A percentile compares a stretch with the other conserved stretches of the same genome.
Evolutionary conservation across 1,140 invertebrate genomes (phyloP).

Genomic region (Plodia interpunctella): DNA sequence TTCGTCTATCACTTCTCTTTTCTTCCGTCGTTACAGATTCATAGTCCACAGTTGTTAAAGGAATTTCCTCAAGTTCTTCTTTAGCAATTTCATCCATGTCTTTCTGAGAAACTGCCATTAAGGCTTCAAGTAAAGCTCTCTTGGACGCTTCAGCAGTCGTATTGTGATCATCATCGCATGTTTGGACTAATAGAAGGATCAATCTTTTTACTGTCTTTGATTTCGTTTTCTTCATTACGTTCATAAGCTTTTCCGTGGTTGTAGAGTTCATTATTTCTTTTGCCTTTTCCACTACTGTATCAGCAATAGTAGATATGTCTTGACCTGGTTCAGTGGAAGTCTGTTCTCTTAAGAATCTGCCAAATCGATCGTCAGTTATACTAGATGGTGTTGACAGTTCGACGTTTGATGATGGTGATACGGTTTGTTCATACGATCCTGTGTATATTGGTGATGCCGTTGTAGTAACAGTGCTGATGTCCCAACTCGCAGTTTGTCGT

Average conservation of each 20-base stretch:
- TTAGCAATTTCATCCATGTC: slow-evolving; percentile 73
- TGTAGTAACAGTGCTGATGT: slow-evolving; percentile 24
- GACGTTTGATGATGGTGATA: slow-evolving; percentile 42
- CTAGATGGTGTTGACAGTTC: slow-evolving; percentile 37
- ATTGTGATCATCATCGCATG: slow-evolving; percentile 84
- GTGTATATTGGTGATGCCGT: slow-evolving; percentile 26
- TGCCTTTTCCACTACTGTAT: slow-evolving; percentile 81
- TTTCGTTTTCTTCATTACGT: slow-evolving; percentile 87
- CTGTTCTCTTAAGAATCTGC: slow-evolving; percentile 46
- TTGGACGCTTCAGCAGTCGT: slow-evolving; percentile 81
- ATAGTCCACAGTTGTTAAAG: slow-evolving; percentile 41
- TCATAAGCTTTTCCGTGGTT: slow-evolving; percentile 84
- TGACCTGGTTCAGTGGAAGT: slow-evolving; percentile 52
- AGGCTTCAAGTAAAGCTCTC: slow-evolving; percentile 80
- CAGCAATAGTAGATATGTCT: slow-evolving; percentile 60
- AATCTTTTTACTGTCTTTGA: slow-evolving; percentile 86
- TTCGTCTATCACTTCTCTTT: slow-evolving; percentile 55
- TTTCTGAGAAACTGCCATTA: slow-evolving; percentile 79
- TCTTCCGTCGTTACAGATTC: slow-evolving; percentile 42
- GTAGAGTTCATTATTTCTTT: slow-evolving; percentile 87
- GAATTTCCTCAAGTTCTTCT: slow-evolving; percentile 43
- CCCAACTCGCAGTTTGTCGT: slow-evolving; percentile 32
- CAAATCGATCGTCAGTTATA: slow-evolving; percentile 38
- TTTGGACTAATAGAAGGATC: slow-evolving; percentile 85
- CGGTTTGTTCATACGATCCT: slow-evolving; percentile 35